A percentile compares a stretch with the other conserved stretches of the same genome.
phyloP scores from a whole-genome alignment of 2,888 invertebrate genomes.

The Dryobota labecula region DNA sequence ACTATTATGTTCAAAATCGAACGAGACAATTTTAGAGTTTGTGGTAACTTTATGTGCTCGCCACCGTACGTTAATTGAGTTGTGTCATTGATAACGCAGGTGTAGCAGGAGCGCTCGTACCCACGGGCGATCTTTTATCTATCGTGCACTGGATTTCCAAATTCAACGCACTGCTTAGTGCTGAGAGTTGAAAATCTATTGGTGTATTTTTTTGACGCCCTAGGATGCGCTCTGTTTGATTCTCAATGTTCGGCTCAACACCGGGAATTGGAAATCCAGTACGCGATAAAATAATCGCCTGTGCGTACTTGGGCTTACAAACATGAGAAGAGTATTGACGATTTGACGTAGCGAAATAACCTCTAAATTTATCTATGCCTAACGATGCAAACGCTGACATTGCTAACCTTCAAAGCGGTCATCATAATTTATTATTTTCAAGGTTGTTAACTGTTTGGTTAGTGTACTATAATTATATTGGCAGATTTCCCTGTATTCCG shows the following conservation, averaged over 20 bases:
- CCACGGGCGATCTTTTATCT: too few species aligned
- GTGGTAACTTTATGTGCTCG: too few species aligned
- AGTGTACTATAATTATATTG: slow-evolving; percentile 40
- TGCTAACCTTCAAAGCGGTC: slow-evolving; percentile 37
- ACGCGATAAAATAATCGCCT: not conserved
- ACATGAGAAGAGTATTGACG: not conserved
- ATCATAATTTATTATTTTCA: slow-evolving; percentile 45
- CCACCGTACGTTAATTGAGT: too few species aligned
- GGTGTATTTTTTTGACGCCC: too few species aligned
- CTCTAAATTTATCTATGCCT: slow-evolving; percentile 4
- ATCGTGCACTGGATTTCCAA: too few species aligned
- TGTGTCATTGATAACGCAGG: too few species aligned
- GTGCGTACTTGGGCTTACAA: not conserved
- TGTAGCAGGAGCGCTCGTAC: too few species aligned
- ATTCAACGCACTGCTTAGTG: too few species aligned
- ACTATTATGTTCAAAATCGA: too few species aligned
- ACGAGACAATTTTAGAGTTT: too few species aligned
- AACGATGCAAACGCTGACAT: not conserved
- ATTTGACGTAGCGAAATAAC: slow-evolving; percentile 31
- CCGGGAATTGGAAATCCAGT: not conserved
- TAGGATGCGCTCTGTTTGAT: too few species aligned
- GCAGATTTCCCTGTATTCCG: slow-evolving; percentile 40
- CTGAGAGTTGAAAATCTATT: not conserved
- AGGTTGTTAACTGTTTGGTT: slow-evolving; percentile 40
- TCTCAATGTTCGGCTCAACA: too few species aligned